Base-by-base conservation (phyloP, 2,113 vertebrate species). In the Stomatorhinus ivindoensis region DNA sequence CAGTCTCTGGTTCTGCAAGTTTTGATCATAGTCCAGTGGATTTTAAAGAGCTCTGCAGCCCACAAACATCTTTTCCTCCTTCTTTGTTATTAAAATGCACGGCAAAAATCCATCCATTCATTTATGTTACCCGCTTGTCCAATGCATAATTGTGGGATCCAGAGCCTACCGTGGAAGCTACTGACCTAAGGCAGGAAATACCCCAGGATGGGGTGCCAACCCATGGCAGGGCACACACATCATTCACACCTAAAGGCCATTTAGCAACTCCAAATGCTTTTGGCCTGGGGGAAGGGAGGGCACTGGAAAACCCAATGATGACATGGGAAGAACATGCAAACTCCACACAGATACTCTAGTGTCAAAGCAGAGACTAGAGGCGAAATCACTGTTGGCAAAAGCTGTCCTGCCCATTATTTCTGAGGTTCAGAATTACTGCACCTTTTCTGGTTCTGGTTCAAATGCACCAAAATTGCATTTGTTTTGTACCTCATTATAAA, bases 1-100 rank as follows among this genome's bases (percentile, higher is more conserved):
- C 89, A 89, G 3, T 89, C 88, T 85, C 80, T 58, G 51, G 8
- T 5, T 80, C 80, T 89, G 88, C 15, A 35, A 21, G 9, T 83
- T 19, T 39, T 82, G 35, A 83, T 31, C 42, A 27, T 7, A 87
- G 69, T 15, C 42, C 42, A 53, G 5, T n/a, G 61, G 11, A 84
- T 85, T n/a, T 35, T 35, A 21, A 42, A 50, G 6, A 47, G 88
- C 11, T 46, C 10, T 42, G 35, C 35, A 85, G n/a, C 50, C 48
- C 11, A 51, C 85, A 53, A 17, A 17, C 24, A 15, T 13, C 48
- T 17, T 86, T 48, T 48, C 10, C 39, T 50, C 24, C 47, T 86
- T 19, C 3, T 51, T 9, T 27, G 6, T 76, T 35, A 76, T 17
- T 80, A 35, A 80, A 80, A 80, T 80, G 31, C 17, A 2, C 2